Base-by-base conservation (phyloP, 2,113 vertebrate species). In the Australoheros scitulus region DNA sequence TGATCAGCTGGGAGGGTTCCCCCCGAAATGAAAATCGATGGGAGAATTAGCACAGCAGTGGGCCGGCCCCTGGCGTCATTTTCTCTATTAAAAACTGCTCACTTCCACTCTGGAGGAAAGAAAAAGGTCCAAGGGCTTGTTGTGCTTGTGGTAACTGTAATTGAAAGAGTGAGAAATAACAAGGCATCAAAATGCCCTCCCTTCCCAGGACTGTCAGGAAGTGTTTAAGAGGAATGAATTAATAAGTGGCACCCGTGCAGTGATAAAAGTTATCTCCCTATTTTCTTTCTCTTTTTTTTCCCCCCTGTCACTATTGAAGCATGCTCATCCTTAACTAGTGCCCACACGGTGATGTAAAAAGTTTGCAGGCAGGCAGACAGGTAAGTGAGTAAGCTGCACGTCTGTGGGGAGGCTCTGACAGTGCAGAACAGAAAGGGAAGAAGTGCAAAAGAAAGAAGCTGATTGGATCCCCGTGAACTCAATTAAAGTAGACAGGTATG, bases 1-100 rank as follows among this genome's bases (percentile, higher is more conserved):
- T 88, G 87, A 91, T 89, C 87, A 88, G 80, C 81, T 89, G 87
- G 76, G 85, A 83, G 77, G 74, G 75, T 80, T 80, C 82, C 84
- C 84, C 81, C 79, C 70, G 78, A 81, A 92, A 88, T 75, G 68
- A 87, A 85, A 88, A 91, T 91, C 76, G 1, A 88, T 91, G 65
- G 15, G 57, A 18, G 78, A 68, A 87, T 89, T 90, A 86, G 72
- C 77, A 50, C 81, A 79, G 80, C 83, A 47, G 81, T 57, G 60
- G 77, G 55, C 58, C 61, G 13, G 57, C 56, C 83, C 75, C 75
- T 41, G 82, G 56, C 81, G 79, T 86, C 29, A 82, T 87, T 91
- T 83, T 83, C 82, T 85, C 61, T 26, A 77, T 87, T 88, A 83
- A 82, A 87, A 89, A 60, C 74, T 56, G 58, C 76, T 77, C 58